Percentiles rank a stretch among this genome's conserved stretches.
Conservation (phyloP, 2,113 vertebrate genomes). For the Aegypius monachus region DNA sequence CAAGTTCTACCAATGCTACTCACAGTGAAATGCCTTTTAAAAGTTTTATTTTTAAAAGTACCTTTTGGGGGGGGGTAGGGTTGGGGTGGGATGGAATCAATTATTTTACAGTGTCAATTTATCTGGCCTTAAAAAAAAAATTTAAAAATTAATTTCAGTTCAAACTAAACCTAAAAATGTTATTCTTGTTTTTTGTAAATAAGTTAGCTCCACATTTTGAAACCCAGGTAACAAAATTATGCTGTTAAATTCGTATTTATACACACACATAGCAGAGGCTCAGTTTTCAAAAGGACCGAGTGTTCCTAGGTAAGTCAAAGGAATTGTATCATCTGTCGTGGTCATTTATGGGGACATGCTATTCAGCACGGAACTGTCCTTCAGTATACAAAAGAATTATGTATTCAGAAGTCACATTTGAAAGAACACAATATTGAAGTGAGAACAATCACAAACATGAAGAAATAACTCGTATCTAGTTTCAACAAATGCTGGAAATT, state of each 20-base stretch:
- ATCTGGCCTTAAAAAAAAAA: neutral
- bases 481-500: neutral
- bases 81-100: neutral
- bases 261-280: neutral
- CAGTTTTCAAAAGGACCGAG: neutral
- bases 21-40: neutral
- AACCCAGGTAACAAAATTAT: neutral
- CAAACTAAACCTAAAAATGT: neutral
- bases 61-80: neutral
- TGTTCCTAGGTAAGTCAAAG: neutral
- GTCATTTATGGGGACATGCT: neutral
- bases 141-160: neutral
- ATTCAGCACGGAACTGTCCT: neutral
- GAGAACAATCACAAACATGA: neutral
- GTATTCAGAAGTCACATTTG: neutral
- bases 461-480: neutral
- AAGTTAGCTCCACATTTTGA: neutral
- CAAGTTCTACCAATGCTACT: neutral
- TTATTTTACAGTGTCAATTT: neutral
- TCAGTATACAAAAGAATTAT: neutral
- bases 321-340: neutral
- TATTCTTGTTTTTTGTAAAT: neutral
- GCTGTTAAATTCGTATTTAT: neutral
- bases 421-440: neutral
- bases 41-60: neutral